These are phyloP conservation scores for Ganaspis brasiliensis DNA, from an alignment of 2,888 invertebrate genomes.

Conservation along the genomic window DNA sequence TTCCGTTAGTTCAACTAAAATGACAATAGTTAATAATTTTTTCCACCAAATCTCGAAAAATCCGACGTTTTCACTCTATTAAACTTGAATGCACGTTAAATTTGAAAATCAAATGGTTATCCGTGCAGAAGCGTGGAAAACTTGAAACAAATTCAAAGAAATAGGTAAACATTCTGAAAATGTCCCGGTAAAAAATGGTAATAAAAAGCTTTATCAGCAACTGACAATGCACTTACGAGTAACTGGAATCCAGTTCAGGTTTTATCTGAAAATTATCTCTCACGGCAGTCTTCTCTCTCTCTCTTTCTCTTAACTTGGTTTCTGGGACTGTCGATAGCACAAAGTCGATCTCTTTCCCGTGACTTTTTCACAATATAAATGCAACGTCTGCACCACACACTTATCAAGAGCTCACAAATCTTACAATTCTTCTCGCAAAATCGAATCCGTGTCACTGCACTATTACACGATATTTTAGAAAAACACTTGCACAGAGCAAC, in stretches of 20 bases:
- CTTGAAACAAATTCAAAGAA: too few relatives aligned
- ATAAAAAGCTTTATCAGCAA: neutral
- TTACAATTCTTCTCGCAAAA: neutral
- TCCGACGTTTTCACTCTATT: too few relatives aligned
- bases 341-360: conserved; percentile 29
- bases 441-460: conserved; percentile 10
- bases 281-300: conserved; percentile 13
- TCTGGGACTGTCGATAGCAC: neutral
- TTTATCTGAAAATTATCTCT: conserved; percentile 25
- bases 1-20: too few relatives aligned
- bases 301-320: neutral
- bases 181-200: neutral
- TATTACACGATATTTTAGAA: conserved; percentile 8
- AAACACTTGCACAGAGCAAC: conserved; percentile 36
- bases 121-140: too few relatives aligned
- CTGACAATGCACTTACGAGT: neutral
- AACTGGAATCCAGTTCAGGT: neutral
- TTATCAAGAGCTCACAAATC: neutral
- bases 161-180: too few relatives aligned
- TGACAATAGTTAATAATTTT: too few relatives aligned
- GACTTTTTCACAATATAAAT: conserved; percentile 38
- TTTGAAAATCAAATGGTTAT: too few relatives aligned
- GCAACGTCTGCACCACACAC: conserved; percentile 13
- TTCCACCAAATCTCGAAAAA: too few relatives aligned
- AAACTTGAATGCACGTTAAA: too few relatives aligned